These are phyloP conservation scores for Ranitomeya imitator DNA, from an alignment of 2,113 vertebrate species.

Conservation along the genomic window DNA sequence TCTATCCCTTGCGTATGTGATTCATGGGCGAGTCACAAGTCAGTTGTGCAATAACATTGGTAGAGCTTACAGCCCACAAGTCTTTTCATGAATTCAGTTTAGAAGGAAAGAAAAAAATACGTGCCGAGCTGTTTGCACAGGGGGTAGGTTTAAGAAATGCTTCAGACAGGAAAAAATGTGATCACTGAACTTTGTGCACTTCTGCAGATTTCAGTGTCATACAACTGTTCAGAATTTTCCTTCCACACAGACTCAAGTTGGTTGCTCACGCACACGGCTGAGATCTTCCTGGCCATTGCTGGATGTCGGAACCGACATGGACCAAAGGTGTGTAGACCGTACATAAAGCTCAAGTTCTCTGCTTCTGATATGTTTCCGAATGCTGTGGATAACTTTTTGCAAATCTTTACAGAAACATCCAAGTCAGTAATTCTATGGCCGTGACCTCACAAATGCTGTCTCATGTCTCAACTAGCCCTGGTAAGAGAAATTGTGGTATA, in stretches of 20 bases:
- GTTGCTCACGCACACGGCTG: not conserved
- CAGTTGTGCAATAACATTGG: not conserved
- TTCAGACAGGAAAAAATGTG: conserved; percentile 3
- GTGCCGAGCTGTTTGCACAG: not conserved
- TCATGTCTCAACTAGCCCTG: not conserved
- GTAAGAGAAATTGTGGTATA: not conserved
- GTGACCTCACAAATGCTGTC: not conserved
- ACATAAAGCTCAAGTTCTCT: not conserved
- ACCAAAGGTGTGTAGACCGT: not conserved
- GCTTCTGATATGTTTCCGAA: not conserved
- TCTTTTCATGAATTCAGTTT: not conserved
- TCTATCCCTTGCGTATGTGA: not conserved
- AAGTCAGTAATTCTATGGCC: not conserved
- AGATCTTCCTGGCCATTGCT: not conserved
- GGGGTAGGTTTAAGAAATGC: not conserved
- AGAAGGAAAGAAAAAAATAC: not conserved
- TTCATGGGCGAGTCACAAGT: not conserved
- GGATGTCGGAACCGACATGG: not conserved
- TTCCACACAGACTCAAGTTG: not conserved
- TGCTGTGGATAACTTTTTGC: not conserved
- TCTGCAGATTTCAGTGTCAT: not conserved
- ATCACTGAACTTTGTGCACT: not conserved
- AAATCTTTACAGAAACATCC: not conserved
- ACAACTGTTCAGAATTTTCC: conserved; percentile 11
- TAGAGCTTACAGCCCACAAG: not conserved